Evolutionary conservation across 2,797 vertebrate genomes (phyloP).

Genomic region (Graptemys geographica): DNA sequence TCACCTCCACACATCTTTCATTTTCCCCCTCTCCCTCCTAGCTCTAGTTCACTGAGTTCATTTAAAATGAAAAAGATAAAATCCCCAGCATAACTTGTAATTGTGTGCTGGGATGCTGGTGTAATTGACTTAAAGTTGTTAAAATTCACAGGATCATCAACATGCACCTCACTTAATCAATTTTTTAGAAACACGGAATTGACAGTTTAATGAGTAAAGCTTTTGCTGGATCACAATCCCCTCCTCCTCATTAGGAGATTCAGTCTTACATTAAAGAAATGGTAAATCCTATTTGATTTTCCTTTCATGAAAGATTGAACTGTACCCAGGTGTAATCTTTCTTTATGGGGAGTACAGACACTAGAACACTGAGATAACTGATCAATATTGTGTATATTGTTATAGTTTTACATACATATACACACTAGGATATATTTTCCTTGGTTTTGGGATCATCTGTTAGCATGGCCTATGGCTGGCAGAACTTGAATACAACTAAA

Average conservation of each 20-base stretch:
- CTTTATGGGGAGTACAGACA: background rate
- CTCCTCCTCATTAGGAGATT: constrained; percentile 46
- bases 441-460: background rate
- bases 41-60: background rate
- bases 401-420: fast-evolving
- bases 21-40: background rate
- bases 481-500: background rate
- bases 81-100: background rate
- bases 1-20: background rate
- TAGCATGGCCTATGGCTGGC: background rate
- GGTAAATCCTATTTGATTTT: constrained; percentile 58
- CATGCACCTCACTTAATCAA: constrained; percentile 40
- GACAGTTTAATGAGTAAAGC: constrained; percentile 67
- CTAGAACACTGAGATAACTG: constrained; percentile 19
- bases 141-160: constrained; percentile 59
- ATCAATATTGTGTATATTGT: background rate
- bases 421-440: background rate
- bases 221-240: constrained; percentile 53
- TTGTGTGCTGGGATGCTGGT: background rate
- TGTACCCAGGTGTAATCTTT: constrained; percentile 38
- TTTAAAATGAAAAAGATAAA: background rate
- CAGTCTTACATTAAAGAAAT: constrained; percentile 50
- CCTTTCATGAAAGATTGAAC: constrained; percentile 27
- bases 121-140: constrained; percentile 62
- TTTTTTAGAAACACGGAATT: constrained; percentile 52